Evolutionary conservation across 30 jellyfish, hydroid and myxozoan species (phyloP).

Genomic region (Haliclystus octoradiatus): DNA sequence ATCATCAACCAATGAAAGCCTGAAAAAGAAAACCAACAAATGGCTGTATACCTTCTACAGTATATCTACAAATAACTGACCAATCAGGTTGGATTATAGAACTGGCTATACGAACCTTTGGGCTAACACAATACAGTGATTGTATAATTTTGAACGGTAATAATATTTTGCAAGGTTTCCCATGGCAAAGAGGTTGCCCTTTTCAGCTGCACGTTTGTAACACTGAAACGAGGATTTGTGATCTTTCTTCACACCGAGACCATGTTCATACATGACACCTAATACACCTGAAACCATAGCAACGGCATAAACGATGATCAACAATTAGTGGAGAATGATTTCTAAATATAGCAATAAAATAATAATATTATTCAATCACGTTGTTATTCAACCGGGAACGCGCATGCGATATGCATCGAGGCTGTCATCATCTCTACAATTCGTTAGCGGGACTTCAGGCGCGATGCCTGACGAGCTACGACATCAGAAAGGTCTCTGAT

Average conservation of each 20-base stretch:
- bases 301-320: no score
- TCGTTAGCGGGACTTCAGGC: no score
- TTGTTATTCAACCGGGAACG: no score
- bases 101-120: conserved; percentile 74
- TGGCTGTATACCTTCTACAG: no score
- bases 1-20: conserved; percentile 61
- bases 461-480: no score
- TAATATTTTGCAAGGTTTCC: conserved; percentile 67
- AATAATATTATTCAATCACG: no score
- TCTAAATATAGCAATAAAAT: no score
- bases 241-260: conserved; percentile 52
- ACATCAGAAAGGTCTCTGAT: no score
- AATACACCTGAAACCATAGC: conserved; percentile 63
- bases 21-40: conserved; percentile 6
- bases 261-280: conserved; percentile 85
- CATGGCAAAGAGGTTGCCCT: conserved; percentile 85
- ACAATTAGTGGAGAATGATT: no score
- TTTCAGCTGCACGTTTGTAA: conserved; percentile 75
- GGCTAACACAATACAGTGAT: conserved; percentile 52
- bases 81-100: neutral
- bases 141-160: conserved; percentile 58
- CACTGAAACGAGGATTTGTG: conserved; percentile 51
- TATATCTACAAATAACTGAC: neutral
- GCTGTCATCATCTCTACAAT: no score
- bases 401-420: no score